Percentiles rank a stretch among this genome's conserved stretches.
These are phyloP conservation scores for Drosophila histrio DNA, from an alignment of 2,888 invertebrate species.

Conservation along the genomic window DNA sequence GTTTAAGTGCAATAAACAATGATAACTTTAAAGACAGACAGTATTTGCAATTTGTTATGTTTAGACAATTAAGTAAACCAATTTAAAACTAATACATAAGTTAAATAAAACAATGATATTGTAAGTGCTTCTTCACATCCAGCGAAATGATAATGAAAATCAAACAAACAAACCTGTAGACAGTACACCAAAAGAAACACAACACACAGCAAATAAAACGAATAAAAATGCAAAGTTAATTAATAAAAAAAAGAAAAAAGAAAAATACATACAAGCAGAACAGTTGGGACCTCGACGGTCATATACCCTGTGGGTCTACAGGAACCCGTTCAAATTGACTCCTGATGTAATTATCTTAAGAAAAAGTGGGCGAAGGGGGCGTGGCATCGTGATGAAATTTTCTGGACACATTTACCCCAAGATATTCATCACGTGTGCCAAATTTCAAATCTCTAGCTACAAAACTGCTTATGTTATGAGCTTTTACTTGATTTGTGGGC, in stretches of 20 bases:
- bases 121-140: slow-evolving; percentile 70
- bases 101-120: slow-evolving; percentile 44
- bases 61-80: slow-evolving; percentile 60
- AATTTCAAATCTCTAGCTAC: too few species aligned
- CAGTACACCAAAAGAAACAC: slow-evolving; percentile 20
- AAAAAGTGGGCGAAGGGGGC: too few species aligned
- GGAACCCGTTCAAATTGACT: too few species aligned
- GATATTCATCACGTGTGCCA: too few species aligned
- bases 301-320: too few species aligned
- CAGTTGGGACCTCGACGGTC: too few species aligned
- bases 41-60: slow-evolving; percentile 70
- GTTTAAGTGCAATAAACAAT: slow-evolving; percentile 66
- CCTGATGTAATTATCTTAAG: too few species aligned
- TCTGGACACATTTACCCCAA: too few species aligned
- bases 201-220: slow-evolving; percentile 39
- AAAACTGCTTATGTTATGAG: too few species aligned
- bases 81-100: slow-evolving; percentile 49
- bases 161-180: slow-evolving; percentile 30
- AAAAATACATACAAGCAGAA: too few species aligned
- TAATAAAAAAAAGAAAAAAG: slow-evolving; percentile 36
- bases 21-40: slow-evolving; percentile 32
- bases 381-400: too few species aligned
- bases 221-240: slow-evolving; percentile 74
- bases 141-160: slow-evolving; percentile 13
- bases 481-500: too few species aligned